These are phyloP conservation scores for Elephas maximus DNA, from an alignment of 2,113 vertebrate species.

Conservation along the genomic window DNA sequence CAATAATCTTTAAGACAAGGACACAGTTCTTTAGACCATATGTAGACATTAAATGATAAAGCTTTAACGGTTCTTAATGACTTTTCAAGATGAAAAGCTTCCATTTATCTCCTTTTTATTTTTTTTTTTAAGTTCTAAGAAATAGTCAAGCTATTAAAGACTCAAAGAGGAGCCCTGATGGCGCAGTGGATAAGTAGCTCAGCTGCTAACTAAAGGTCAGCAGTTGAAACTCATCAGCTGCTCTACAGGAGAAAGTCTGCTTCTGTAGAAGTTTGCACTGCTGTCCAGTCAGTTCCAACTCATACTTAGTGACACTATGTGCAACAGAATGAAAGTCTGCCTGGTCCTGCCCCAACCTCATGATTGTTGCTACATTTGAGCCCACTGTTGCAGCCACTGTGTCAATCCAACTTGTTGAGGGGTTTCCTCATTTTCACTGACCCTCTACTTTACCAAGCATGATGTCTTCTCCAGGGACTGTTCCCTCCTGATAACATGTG, in stretches of 20 bases:
- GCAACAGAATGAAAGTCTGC: neutral
- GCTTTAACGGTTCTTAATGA: conserved; percentile 12
- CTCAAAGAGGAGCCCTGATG: neutral
- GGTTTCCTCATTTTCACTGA: neutral
- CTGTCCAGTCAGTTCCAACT: neutral
- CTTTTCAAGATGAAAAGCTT: conserved; percentile 53
- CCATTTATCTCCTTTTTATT: neutral
- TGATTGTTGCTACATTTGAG: too few relatives aligned
- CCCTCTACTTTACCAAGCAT: neutral
- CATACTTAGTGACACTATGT: neutral
- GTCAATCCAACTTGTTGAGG: neutral
- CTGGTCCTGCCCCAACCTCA: neutral
- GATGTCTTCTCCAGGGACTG: neutral
- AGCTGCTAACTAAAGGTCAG: too few relatives aligned
- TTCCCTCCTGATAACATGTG: neutral
- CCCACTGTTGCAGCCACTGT: neutral
- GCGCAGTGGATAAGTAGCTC: neutral
- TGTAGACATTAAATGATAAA: conserved; percentile 9
- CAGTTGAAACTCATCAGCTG: too few relatives aligned
- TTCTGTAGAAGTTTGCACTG: neutral
- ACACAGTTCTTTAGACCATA: neutral
- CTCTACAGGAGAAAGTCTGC: neutral
- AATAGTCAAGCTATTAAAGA: neutral
- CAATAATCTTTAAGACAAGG: neutral
- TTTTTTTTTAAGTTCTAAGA: conserved; percentile 27